These are phyloP conservation scores for Aspidapion aeneum DNA, from an alignment of 2,888 invertebrate genomes.

Conservation along the genomic window DNA sequence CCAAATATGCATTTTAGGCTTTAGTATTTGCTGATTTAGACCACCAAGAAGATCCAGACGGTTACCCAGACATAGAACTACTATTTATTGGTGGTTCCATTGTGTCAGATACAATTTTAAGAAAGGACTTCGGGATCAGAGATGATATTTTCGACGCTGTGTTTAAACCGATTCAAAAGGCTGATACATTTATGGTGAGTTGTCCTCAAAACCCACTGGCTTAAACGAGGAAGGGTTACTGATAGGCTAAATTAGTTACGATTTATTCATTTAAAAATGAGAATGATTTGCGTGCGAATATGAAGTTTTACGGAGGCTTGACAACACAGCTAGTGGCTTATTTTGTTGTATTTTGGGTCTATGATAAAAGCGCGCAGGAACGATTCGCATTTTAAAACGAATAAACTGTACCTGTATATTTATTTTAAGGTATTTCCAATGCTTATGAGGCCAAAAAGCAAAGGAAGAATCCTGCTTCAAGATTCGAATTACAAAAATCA, in stretches of 20 bases:
- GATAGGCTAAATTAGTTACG: no score
- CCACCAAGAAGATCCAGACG: conserved; percentile 54
- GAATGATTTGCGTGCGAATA: no score
- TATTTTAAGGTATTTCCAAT: conserved; percentile 48
- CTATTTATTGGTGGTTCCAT: conserved; percentile 62
- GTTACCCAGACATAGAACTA: conserved; percentile 65
- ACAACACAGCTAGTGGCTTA: no score
- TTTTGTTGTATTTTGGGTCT: no score
- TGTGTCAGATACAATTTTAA: conserved; percentile 51
- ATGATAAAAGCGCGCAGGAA: no score
- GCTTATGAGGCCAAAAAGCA: conserved; percentile 58
- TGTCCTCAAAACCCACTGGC: no score
- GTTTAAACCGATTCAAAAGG: conserved; percentile 41
- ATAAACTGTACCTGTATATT: no score
- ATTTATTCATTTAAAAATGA: no score
- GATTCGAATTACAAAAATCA: conserved; percentile 53
- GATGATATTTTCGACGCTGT: conserved; percentile 42
- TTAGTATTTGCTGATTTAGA: conserved; percentile 62
- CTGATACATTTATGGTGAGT: conserved; percentile 46
- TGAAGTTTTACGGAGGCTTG: no score
- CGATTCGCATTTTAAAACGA: no score
- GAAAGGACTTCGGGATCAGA: conserved; percentile 49
- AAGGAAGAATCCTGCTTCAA: conserved; percentile 55
- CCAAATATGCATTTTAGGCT: conserved; percentile 36
- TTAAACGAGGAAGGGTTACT: no score